These are phyloP conservation scores for Fistularia tabacaria DNA, from an alignment of 2,797 vertebrate genomes.

Conservation along the genomic window DNA sequence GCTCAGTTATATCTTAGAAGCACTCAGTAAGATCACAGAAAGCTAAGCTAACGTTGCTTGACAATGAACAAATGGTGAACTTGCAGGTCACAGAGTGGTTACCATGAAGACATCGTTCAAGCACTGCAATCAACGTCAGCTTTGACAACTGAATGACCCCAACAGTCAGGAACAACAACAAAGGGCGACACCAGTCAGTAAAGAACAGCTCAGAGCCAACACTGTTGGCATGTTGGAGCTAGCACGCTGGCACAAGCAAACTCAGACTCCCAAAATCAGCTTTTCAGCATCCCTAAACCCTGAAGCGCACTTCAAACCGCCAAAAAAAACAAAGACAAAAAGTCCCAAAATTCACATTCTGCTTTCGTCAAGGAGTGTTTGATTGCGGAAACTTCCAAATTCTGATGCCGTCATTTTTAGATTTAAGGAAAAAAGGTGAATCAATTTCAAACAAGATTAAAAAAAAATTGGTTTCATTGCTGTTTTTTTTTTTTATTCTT, in stretches of 20 bases:
- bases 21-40: too few relatives aligned
- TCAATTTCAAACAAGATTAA: conserved; percentile 13
- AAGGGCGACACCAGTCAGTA: conserved; percentile 8
- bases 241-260: conserved; percentile 27
- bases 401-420: conserved; percentile 59
- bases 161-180: conserved; percentile 15
- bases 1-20: too few relatives aligned
- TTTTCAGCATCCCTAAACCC: neutral
- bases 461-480: conserved; percentile 16
- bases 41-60: too few relatives aligned
- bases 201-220: conserved; percentile 1
- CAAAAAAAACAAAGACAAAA: too few relatives aligned
- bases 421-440: conserved; percentile 18
- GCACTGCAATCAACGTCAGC: too few relatives aligned
- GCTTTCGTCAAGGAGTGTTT: conserved; percentile 67
- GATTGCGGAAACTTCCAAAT: conserved; percentile 64
- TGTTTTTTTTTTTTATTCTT: too few relatives aligned
- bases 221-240: conserved; percentile 4
- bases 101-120: too few relatives aligned
- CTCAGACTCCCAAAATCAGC: neutral
- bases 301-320: too few relatives aligned
- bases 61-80: too few relatives aligned
- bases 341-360: conserved; percentile 15
- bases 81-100: too few relatives aligned
- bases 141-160: neutral